Evolutionary conservation across 2,888 invertebrate species (phyloP).

Genomic region (Epiperipatus broadwayi): DNA sequence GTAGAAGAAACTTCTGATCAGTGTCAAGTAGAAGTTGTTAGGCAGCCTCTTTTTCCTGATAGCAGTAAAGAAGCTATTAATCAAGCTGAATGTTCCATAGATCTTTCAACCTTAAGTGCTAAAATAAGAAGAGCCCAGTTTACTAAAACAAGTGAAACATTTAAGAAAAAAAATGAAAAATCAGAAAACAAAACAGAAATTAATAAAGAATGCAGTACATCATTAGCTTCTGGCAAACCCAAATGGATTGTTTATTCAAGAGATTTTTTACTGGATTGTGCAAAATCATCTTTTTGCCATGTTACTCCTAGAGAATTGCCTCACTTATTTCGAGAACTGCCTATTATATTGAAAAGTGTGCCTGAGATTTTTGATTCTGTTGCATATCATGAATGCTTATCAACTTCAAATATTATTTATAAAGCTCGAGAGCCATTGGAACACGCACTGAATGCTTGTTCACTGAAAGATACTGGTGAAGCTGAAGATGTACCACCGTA

Average conservation of each 20-base stretch:
- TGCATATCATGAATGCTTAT: too few relatives aligned
- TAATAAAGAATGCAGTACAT: too few relatives aligned
- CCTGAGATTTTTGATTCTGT: too few relatives aligned
- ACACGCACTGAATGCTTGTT: too few relatives aligned
- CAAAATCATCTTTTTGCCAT: slow-evolving; percentile 37
- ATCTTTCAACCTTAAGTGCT: slow-evolving; percentile 8
- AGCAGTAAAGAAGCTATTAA: slow-evolving; percentile 13
- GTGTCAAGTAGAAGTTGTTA: slow-evolving; percentile 11
- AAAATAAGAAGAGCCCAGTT: slow-evolving; percentile 12
- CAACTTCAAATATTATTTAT: too few relatives aligned
- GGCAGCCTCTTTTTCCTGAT: slow-evolving; percentile 13
- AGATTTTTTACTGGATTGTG: slow-evolving; percentile 32
- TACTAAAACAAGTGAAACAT: slow-evolving; percentile 10
- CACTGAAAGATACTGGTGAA: too few relatives aligned
- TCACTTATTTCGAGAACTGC: slow-evolving; percentile 35
- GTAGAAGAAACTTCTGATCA: too few relatives aligned
- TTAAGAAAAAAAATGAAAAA: too few relatives aligned
- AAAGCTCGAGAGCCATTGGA: too few relatives aligned
- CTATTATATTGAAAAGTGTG: slow-evolving; percentile 36
- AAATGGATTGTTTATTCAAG: slow-evolving; percentile 18
- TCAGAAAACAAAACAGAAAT: too few relatives aligned
- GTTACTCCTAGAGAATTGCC: slow-evolving; percentile 36
- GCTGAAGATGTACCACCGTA: too few relatives aligned
- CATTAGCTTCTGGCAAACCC: too few relatives aligned
- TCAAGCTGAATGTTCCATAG: slow-evolving; percentile 5